These are phyloP conservation scores for Cuculus canorus DNA, from an alignment of 2,797 vertebrate species.

Conservation along the genomic window DNA sequence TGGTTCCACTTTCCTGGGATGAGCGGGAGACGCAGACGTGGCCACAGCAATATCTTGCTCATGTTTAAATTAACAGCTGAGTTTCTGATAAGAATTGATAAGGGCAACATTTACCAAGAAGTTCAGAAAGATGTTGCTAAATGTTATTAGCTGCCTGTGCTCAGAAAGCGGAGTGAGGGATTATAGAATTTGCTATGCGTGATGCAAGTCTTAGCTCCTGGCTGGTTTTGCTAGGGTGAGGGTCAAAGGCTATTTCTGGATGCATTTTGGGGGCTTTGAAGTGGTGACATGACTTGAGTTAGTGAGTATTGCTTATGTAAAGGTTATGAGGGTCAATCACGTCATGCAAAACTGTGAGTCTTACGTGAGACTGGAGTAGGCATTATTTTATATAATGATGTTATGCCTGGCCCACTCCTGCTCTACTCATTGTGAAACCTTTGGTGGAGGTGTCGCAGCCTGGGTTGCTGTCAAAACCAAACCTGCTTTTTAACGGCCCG, in stretches of 20 bases:
- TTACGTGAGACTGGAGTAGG: neutral
- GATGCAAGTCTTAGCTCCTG: neutral
- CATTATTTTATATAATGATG: rapidly evolving
- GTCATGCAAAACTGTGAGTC: neutral
- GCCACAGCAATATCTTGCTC: neutral
- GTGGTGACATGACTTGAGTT: neutral
- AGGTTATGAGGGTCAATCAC: neutral
- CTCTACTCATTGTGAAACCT: neutral
- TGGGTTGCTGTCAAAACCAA: neutral
- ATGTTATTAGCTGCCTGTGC: neutral
- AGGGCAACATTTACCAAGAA: neutral
- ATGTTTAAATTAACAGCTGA: neutral
- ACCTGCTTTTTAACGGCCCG: neutral
- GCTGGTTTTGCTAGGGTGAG: neutral
- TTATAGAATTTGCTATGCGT: neutral
- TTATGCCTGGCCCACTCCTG: neutral
- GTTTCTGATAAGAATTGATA: neutral
- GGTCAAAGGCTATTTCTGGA: neutral
- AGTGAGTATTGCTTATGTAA: neutral
- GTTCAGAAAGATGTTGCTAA: neutral
- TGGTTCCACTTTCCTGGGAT: neutral
- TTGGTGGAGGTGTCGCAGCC: neutral
- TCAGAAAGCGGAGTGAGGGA: neutral
- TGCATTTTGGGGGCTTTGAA: neutral
- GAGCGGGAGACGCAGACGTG: rapidly evolving